Conservation (phyloP, 37 sponge, comb jelly and placozoan species). For the Corticium candelabrum region DNA sequence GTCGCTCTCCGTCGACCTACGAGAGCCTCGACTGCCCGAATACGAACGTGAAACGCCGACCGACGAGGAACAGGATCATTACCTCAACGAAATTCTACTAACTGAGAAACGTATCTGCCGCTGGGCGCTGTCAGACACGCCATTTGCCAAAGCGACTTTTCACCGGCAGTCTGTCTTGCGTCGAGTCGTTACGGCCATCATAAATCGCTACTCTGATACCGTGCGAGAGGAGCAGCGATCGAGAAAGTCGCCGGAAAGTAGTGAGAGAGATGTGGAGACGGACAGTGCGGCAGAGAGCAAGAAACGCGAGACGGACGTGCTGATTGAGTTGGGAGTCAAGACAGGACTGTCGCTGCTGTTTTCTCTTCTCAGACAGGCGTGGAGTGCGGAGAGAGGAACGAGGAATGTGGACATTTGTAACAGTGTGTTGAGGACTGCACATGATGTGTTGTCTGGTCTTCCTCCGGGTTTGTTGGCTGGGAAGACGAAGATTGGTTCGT, state of each 20-base stretch:
- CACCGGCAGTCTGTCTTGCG: background rate
- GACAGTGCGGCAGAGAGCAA: constrained; percentile 5
- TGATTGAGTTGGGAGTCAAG: constrained; percentile 70
- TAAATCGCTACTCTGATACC: background rate
- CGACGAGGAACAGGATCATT: background rate
- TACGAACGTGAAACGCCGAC: background rate
- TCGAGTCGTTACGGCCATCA: background rate
- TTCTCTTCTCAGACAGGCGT: constrained; percentile 69
- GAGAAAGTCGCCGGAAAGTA: background rate
- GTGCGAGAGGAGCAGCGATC: background rate
- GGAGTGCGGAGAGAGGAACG: constrained; percentile 47
- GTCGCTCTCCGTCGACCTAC: background rate
- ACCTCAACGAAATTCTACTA: background rate
- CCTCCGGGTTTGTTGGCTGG: constrained; percentile 15
- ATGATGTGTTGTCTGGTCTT: constrained; percentile 6
- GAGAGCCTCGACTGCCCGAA: background rate
- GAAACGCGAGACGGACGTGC: constrained; percentile 20
- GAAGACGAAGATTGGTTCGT: constrained; percentile 16
- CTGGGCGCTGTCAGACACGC: background rate
- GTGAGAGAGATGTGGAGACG: background rate
- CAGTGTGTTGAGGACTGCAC: constrained; percentile 18
- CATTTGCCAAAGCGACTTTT: background rate
- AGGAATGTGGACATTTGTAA: constrained; percentile 8
- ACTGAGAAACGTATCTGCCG: background rate
- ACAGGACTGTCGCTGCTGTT: constrained; percentile 69